Evolutionary conservation across 1,140 invertebrate species (phyloP).

Genomic region (Adoxophyes honmai): DNA sequence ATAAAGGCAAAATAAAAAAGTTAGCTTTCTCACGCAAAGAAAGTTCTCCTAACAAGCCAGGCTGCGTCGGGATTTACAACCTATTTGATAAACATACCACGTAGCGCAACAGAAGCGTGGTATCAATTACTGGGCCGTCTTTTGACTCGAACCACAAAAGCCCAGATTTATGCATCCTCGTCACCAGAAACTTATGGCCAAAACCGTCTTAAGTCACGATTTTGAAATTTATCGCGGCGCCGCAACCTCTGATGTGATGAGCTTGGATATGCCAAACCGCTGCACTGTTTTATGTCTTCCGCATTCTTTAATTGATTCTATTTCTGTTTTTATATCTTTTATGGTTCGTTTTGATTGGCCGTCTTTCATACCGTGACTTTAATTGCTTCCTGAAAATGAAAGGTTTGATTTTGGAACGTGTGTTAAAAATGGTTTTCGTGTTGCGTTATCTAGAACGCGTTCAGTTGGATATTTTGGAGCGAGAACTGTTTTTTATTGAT

Average conservation of each 20-base stretch:
- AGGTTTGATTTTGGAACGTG: no score
- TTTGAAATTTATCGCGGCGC: constrained; percentile 27
- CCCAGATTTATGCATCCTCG: constrained; percentile 4
- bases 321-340: constrained; percentile 46
- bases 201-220: constrained; percentile 8
- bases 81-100: constrained; percentile 10
- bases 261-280: constrained; percentile 26
- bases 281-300: constrained; percentile 50
- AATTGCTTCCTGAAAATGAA: constrained; percentile 31
- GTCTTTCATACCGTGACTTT: constrained; percentile 28
- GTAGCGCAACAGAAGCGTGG: constrained; percentile 7
- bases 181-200: constrained; percentile 9
- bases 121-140: constrained; percentile 5
- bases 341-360: constrained; percentile 27
- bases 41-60: not conserved
- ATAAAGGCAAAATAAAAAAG: not conserved
- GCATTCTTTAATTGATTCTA: constrained; percentile 49
- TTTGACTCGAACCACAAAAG: constrained; percentile 1
- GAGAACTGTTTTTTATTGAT: no score
- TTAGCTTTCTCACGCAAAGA: constrained; percentile 1
- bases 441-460: no score
- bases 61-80: constrained; percentile 3
- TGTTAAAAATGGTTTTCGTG: no score
- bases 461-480: no score
- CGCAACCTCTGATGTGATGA: constrained; percentile 29